phyloP scores from a whole-genome alignment of 2,113 vertebrate genomes.

The Cynoglossus semilaevis region DNA sequence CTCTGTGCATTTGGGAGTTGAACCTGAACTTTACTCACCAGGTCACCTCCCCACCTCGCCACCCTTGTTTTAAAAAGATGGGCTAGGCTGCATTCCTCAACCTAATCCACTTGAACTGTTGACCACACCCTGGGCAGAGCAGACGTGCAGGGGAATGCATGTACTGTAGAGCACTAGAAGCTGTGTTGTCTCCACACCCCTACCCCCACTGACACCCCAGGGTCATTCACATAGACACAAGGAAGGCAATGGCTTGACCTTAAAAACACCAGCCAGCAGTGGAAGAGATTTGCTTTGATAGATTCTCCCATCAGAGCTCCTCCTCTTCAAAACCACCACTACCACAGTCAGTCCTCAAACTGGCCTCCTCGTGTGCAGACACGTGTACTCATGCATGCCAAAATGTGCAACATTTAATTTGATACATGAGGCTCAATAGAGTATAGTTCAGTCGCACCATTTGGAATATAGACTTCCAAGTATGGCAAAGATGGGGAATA shows the following conservation, averaged over 20 bases:
- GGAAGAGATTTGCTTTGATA: constrained; percentile 55
- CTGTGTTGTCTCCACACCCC: constrained; percentile 32
- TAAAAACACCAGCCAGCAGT: constrained; percentile 36
- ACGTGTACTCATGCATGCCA: constrained; percentile 20
- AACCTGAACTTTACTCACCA: constrained; percentile 18
- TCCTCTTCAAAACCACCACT: constrained; percentile 21
- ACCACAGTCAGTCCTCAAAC: constrained; percentile 24
- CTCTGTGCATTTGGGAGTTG: constrained; percentile 46
- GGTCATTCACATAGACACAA: constrained; percentile 65
- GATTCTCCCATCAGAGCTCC: constrained; percentile 10
- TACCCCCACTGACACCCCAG: neutral
- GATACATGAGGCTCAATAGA: constrained; percentile 54
- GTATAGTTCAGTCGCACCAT: too few species aligned
- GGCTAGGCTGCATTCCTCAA: constrained; percentile 64
- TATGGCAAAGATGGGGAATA: too few species aligned
- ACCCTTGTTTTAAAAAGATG: constrained; percentile 63
- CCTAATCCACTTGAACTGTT: constrained; percentile 62
- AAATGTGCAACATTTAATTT: constrained; percentile 54
- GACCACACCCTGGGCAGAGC: constrained; percentile 67
- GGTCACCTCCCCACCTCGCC: neutral
- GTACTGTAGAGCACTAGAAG: constrained; percentile 28
- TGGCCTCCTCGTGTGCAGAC: constrained; percentile 18
- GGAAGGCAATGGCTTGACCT: constrained; percentile 58
- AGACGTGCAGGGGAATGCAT: constrained; percentile 68
- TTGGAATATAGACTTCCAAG: too few species aligned